Base-by-base conservation (phyloP, 2,113 vertebrate genomes). In the Neogobius melanostomus region DNA sequence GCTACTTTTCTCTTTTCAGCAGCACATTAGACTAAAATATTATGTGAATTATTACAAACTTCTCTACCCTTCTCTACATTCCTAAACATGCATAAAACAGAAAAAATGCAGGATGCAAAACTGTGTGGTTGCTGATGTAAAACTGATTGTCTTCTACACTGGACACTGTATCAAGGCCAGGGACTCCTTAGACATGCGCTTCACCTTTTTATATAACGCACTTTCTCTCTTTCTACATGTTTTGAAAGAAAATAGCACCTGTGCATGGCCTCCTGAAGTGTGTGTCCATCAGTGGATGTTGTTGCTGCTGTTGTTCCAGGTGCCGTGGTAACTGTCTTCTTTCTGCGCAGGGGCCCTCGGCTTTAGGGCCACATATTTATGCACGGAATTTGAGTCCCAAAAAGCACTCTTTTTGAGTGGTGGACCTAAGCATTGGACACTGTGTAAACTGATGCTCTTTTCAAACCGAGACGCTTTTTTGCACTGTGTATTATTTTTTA, bases 221-320 rank as follows among this genome's bases (percentile, higher is more conserved):
- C 48, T 75, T 66, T 50, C 45, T 48, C 17, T 81, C 44, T 67
- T 64, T 69, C 63, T 80, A 66, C 46, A 61, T 83, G 84, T 89
- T 90, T 86, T 82, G 72, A 80, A 82, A 86, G 81, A 78, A 89
- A 91, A 90, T 82, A 84, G 80, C 87, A 91, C 90, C 92, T 91
- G 88, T 80, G 74, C 79, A 21, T 42, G 62, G 66, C 83, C 78
- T 87, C 85, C 87, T 72, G 69, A 79, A 87, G 82, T 74, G 83
- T 46, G 68, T 88, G 91, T 91, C 90, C 87, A 80, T 88, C 86
- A 90, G 77, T 36, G 74, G 77, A 86, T 90, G 85, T 91, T 94
- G 89, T 93, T 83, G 81, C 81, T 48, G 79, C 87, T 91, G 90
- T 93, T 93, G 91, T 91, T 89, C 79, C 14, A 76, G 50, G 90